Conservation (phyloP, 2,888 invertebrate genomes). For the Lepetodrilus schrolli region DNA sequence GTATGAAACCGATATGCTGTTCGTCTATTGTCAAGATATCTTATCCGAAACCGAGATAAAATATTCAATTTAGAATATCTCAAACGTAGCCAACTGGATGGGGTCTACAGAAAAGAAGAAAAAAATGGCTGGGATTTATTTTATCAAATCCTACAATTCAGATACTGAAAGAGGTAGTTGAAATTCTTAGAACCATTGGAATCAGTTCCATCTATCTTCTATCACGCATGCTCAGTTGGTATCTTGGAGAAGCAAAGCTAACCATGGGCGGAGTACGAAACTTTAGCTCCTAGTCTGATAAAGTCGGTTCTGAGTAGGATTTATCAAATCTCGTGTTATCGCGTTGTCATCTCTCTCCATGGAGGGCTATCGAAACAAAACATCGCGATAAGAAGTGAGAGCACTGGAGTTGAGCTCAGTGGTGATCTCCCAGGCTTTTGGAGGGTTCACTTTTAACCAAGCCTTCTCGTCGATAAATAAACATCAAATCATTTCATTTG, state of each 20-base stretch:
- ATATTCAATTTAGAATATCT: constrained; percentile 23
- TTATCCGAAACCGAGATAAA: neutral
- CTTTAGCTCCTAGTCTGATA: constrained; percentile 17
- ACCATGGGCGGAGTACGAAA: constrained; percentile 23
- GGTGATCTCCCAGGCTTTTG: neutral
- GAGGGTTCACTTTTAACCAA: constrained; percentile 3
- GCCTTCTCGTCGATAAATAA: neutral
- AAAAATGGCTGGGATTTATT: neutral
- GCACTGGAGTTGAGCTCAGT: neutral
- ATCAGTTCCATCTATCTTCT: neutral
- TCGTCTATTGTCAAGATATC: constrained; percentile 23
- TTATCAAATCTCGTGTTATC: constrained; percentile 26
- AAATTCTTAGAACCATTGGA: neutral
- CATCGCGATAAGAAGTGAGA: constrained; percentile 10
- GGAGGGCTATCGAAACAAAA: constrained; percentile 21
- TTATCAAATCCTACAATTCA: constrained; percentile 9
- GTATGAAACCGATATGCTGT: constrained; percentile 16
- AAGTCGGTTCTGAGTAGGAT: constrained; percentile 12
- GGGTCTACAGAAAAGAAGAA: neutral
- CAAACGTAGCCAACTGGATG: neutral
- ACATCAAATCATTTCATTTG: constrained; percentile 25
- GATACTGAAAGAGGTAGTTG: neutral
- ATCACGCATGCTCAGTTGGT: constrained; percentile 23
- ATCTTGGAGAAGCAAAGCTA: constrained; percentile 6
- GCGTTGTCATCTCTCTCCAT: constrained; percentile 24